These are phyloP conservation scores for Bellardia bayeri DNA, from an alignment of 2,888 invertebrate genomes.

Conservation along the genomic window DNA sequence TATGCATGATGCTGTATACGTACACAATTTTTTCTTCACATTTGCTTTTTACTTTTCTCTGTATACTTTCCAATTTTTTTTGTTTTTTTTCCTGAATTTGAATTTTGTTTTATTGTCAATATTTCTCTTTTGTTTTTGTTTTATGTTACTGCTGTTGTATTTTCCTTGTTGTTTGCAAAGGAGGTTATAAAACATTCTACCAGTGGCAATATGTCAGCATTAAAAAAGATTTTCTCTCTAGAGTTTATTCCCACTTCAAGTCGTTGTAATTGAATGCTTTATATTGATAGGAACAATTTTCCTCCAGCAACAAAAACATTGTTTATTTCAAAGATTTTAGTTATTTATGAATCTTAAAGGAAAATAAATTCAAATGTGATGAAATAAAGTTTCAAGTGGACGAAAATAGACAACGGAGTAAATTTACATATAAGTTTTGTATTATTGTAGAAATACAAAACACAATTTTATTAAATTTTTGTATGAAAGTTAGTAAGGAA, in stretches of 20 bases:
- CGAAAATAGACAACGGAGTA: constrained; percentile 8
- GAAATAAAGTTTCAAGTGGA: constrained; percentile 31
- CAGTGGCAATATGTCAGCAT: constrained; percentile 64
- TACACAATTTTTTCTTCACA: not conserved
- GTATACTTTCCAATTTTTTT: not conserved
- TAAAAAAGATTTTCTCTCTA: constrained; percentile 54
- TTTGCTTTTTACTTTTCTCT: constrained; percentile 7
- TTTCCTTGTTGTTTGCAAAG: constrained; percentile 39
- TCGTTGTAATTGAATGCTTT: constrained; percentile 31
- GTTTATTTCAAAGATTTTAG: constrained; percentile 67
- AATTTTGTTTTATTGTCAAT: constrained; percentile 55
- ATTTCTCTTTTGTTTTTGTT: constrained; percentile 30
- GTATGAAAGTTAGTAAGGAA: too few species aligned
- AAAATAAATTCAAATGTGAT: constrained; percentile 41
- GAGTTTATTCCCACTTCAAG: constrained; percentile 45
- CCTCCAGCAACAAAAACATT: constrained; percentile 48
- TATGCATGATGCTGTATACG: not conserved
- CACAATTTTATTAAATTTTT: too few species aligned
- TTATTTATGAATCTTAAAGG: constrained; percentile 48
- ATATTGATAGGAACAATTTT: constrained; percentile 40
- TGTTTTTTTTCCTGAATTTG: constrained; percentile 10
- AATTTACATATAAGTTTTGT: constrained; percentile 13
- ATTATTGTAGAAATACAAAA: not conserved
- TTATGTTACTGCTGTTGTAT: constrained; percentile 22
- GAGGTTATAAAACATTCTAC: constrained; percentile 49